Conservation (phyloP, 2,113 vertebrate species). For the Rhegmatorhina hoffmannsi region DNA sequence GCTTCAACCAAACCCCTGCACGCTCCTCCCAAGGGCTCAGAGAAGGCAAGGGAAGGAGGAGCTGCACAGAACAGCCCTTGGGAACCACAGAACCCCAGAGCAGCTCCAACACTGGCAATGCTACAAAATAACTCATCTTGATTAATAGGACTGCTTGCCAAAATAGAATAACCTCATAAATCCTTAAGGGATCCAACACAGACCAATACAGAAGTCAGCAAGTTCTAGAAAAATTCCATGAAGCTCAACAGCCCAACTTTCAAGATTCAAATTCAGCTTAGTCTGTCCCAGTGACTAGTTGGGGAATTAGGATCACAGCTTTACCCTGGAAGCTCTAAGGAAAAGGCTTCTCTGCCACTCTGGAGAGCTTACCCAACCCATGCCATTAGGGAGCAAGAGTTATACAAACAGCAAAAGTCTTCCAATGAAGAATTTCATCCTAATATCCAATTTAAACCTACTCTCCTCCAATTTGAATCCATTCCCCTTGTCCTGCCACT, state of each 20-base stretch:
- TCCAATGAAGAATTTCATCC: not conserved
- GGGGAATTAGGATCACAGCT: not conserved
- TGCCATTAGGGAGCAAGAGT: not conserved
- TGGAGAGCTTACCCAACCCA: not conserved
- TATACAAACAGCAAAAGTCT: not conserved
- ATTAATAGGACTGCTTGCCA: conserved; percentile 1
- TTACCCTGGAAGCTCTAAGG: not conserved
- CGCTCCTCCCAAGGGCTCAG: not conserved
- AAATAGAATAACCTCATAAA: not conserved
- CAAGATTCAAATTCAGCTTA: not conserved
- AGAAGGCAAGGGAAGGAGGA: not conserved
- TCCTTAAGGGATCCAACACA: not conserved
- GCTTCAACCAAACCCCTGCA: not conserved
- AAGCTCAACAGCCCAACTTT: not conserved
- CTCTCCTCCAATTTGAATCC: not conserved
- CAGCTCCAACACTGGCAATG: not conserved
- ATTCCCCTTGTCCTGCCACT: not conserved
- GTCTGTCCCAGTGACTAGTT: not conserved
- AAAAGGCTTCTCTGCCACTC: not conserved
- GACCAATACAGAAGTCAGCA: not conserved
- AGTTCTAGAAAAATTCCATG: conserved; percentile 17
- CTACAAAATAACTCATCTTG: not conserved
- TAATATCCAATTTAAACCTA: not conserved
- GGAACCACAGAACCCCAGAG: not conserved
- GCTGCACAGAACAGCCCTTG: not conserved